A percentile compares a stretch with the other conserved stretches of the same genome.
Evolutionary conservation across 2,797 vertebrate species (phyloP).

Genomic region (Chelon auratus): DNA sequence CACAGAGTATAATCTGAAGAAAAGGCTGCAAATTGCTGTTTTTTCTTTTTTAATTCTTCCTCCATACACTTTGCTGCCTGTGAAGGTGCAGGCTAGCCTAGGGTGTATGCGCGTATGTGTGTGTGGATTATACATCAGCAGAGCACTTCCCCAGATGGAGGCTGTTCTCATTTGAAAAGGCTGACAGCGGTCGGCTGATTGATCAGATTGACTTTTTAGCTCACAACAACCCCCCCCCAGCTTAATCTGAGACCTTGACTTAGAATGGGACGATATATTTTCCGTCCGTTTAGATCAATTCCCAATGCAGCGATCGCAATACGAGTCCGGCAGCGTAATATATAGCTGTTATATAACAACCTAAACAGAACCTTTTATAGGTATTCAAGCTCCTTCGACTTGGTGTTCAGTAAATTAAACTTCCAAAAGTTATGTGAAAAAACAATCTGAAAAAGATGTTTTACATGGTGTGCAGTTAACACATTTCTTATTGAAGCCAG

Average conservation of each 20-base stretch:
- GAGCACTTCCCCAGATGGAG: slow-evolving; percentile 50
- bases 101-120: slow-evolving; percentile 26
- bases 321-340: not conserved
- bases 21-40: slow-evolving; percentile 43
- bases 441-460: too few relatives aligned
- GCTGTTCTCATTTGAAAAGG: slow-evolving; percentile 53
- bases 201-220: slow-evolving; percentile 74
- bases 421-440: too few relatives aligned
- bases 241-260: slow-evolving; percentile 43
- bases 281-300: slow-evolving; percentile 20
- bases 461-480: too few relatives aligned
- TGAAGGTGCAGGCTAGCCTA: slow-evolving; percentile 52
- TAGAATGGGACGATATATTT: slow-evolving; percentile 25
- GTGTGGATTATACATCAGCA: slow-evolving; percentile 30
- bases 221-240: slow-evolving; percentile 41
- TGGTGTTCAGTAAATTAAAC: too few relatives aligned
- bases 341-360: not conserved
- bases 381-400: too few relatives aligned
- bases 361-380: not conserved
- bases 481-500: too few relatives aligned
- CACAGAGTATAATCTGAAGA: slow-evolving; percentile 23
- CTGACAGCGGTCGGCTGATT: slow-evolving; percentile 68
- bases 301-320: not conserved
- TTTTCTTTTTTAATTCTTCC: slow-evolving; percentile 33
- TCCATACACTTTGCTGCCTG: slow-evolving; percentile 41